These are phyloP conservation scores for Aegypius monachus DNA, from an alignment of 2,113 vertebrate genomes.

Conservation along the genomic window DNA sequence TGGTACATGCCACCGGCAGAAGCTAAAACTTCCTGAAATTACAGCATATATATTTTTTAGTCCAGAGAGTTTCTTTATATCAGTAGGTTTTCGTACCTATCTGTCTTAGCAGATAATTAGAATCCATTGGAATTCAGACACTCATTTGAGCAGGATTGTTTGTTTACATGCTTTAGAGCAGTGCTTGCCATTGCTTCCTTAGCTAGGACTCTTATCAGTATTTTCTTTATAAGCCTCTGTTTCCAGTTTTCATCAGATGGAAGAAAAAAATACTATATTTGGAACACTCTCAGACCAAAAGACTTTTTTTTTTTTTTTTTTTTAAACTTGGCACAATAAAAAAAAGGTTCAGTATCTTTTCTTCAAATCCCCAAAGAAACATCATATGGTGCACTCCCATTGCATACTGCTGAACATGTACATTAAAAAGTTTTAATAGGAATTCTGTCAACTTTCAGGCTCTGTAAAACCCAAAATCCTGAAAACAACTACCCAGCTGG, in stretches of 20 bases:
- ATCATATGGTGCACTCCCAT: background rate
- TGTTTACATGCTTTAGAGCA: background rate
- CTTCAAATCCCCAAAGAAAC: background rate
- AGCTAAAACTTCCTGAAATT: background rate
- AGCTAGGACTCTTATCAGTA: background rate
- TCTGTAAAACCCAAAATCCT: background rate
- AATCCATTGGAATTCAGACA: slow-evolving; percentile 15
- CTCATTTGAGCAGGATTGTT: background rate
- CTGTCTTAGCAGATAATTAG: slow-evolving; percentile 13
- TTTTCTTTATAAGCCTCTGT: background rate
- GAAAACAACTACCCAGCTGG: background rate
- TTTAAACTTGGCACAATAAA: background rate
- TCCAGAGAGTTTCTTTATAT: background rate
- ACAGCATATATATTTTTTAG: background rate
- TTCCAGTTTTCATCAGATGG: background rate
- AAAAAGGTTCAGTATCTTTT: background rate
- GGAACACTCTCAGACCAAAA: background rate
- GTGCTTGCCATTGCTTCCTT: background rate
- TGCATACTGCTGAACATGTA: background rate
- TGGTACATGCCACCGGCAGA: background rate
- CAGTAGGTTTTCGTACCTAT: background rate
- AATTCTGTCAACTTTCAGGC: background rate
- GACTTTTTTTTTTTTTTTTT: background rate
- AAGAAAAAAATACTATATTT: background rate
- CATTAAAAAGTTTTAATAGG: background rate